phyloP scores from a whole-genome alignment of 37 sponge, comb jelly and placozoan species.

The Ianthella basta region DNA sequence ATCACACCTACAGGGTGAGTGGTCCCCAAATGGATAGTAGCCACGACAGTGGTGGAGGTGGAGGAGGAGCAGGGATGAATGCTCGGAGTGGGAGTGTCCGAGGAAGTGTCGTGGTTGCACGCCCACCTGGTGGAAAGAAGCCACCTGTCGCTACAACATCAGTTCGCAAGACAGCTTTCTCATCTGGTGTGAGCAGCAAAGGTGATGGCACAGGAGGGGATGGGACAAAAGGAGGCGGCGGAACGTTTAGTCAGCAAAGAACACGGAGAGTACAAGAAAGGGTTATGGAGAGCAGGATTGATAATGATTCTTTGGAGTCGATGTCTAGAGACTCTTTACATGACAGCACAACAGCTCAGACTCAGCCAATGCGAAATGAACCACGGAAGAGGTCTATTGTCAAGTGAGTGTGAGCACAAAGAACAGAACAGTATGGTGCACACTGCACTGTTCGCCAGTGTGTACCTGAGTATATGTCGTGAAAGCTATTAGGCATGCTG shows the following conservation, averaged over 20 bases:
- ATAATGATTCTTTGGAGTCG: neutral
- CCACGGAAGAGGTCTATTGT: no score
- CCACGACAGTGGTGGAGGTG: neutral
- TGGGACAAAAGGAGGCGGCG: no score
- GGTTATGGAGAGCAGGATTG: neutral
- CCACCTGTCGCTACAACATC: neutral
- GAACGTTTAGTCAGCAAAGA: no score
- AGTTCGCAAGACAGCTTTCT: constrained; percentile 5
- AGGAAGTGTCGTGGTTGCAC: constrained; percentile 24
- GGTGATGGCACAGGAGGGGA: no score
- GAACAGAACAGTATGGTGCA: no score
- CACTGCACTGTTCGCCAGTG: no score
- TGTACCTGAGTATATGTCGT: no score
- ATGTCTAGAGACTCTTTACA: neutral
- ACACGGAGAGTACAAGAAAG: no score
- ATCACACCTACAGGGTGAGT: constrained; percentile 33
- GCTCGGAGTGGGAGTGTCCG: neutral
- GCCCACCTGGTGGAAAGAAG: neutral
- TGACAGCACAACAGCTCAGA: neutral
- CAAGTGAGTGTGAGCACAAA: no score
- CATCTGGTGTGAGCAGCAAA: neutral
- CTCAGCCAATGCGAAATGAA: no score
- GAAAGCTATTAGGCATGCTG: no score
- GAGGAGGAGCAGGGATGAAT: neutral
- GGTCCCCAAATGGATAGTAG: no score